Evolutionary conservation across 2,888 invertebrate genomes (phyloP).

Genomic region (Germaria angustata): DNA sequence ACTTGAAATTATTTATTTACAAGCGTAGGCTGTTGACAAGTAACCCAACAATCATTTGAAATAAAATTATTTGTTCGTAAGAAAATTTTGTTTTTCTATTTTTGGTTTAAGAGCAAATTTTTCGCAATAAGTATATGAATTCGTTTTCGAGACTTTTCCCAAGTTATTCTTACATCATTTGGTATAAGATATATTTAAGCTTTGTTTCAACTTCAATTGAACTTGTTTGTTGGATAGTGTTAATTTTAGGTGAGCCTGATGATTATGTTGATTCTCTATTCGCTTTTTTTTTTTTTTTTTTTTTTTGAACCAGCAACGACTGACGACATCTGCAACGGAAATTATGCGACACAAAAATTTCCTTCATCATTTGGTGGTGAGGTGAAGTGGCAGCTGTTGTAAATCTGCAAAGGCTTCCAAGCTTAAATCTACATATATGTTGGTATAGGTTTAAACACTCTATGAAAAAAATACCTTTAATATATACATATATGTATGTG

Average conservation of each 20-base stretch:
- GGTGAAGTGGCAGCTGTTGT: not conserved
- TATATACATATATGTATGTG: not conserved
- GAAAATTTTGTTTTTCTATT: not conserved
- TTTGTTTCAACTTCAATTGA: not conserved
- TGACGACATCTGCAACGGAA: slow-evolving; percentile 61
- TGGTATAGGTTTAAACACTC: too few relatives aligned
- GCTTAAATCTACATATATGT: too few relatives aligned
- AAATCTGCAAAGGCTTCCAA: not conserved
- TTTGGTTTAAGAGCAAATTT: not conserved
- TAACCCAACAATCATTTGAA: slow-evolving; percentile 6
- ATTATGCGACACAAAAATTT: slow-evolving; percentile 63
- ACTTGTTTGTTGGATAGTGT: slow-evolving; percentile 6
- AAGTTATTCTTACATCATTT: too few relatives aligned
- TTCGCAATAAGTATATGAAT: too few relatives aligned
- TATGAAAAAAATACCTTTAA: too few relatives aligned
- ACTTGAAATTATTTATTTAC: slow-evolving; percentile 56
- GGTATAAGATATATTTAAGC: too few relatives aligned
- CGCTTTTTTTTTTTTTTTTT: too few relatives aligned
- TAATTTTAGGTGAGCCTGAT: slow-evolving; percentile 3
- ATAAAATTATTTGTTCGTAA: too few relatives aligned
- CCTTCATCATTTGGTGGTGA: slow-evolving; percentile 57
- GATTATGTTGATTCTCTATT: slow-evolving; percentile 13
- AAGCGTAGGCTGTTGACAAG: not conserved
- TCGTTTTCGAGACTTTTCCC: too few relatives aligned
- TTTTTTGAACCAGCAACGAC: slow-evolving; percentile 3